Conservation (phyloP, 2,888 invertebrate species). For the Polia nebulosa region DNA sequence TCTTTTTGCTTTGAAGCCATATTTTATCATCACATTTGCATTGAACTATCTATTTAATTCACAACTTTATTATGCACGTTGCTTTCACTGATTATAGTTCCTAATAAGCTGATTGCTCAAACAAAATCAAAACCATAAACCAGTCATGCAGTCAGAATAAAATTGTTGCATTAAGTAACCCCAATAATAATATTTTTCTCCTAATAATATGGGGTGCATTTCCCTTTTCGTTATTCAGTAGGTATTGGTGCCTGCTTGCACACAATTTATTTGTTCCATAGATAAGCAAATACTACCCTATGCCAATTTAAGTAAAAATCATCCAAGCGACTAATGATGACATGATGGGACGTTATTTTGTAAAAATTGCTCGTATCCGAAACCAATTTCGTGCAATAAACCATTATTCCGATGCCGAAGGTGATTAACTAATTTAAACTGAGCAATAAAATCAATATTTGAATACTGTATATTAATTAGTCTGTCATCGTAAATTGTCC, state of each 20-base stretch:
- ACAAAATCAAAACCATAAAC: conserved; percentile 45
- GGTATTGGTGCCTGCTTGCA: conserved; percentile 17
- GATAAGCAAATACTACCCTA: conserved; percentile 51
- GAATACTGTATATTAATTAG: conserved; percentile 69
- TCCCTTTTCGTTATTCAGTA: conserved; percentile 28
- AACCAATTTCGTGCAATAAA: conserved; percentile 65
- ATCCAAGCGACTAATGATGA: conserved; percentile 63
- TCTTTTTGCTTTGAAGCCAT: too few species aligned
- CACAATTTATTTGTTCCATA: conserved; percentile 43
- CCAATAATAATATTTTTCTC: conserved; percentile 42
- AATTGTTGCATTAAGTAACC: conserved; percentile 41
- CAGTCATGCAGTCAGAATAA: conserved; percentile 50
- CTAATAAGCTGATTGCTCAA: conserved; percentile 33
- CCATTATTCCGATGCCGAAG: conserved; percentile 56
- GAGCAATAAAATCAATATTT: conserved; percentile 72
- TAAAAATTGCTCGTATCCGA: conserved; percentile 64
- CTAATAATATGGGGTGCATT: conserved; percentile 44
- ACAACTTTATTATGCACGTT: not conserved
- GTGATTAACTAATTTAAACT: conserved; percentile 70
- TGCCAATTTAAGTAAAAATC: conserved; percentile 58
- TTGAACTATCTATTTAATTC: not conserved
- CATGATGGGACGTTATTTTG: conserved; percentile 52
- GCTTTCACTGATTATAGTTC: not conserved
- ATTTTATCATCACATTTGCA: too few species aligned
- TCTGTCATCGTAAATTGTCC: conserved; percentile 69